Evolutionary conservation across 2,113 vertebrate genomes (phyloP), one percentile per base, ranked within the genome.

Genomic region (Pomatorhinus ruficollis): DNA sequence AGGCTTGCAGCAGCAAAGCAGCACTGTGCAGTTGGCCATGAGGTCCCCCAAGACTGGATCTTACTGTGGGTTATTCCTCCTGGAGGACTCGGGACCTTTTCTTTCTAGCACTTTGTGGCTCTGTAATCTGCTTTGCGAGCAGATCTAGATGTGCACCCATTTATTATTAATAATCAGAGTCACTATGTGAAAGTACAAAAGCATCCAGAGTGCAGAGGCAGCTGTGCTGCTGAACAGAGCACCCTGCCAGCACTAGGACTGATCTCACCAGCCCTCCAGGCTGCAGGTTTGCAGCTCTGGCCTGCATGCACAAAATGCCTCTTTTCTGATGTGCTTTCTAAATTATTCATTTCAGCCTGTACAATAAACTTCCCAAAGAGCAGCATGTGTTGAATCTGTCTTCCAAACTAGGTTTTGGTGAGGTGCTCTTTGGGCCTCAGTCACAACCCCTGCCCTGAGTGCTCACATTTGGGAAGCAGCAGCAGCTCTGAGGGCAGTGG

Each of bases 31-130:
- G 39, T 39, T 24, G n/a, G 8, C 23, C 47, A 35, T 3, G 30
- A 63, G 10, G 5, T 40, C 3, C 60, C 33, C 12, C 45, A 15
- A 59, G 8, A 16, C 52, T 60, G 44, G 42, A n/a, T 76, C 39
- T 45, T 74, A 16, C 4, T 17, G 14, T 2, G 2, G 15, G 44
- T 47, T 27, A 66, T 30, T 30, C 21, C 56, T 87, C 37, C 70
- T 60, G 70, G 5, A 14, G 18, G 28, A 57, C n/a, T 53, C 12
- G 1, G 20, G n/a, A 61, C 7, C 3, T 90, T 53, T 44, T 22
- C 75, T 27, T 83, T 63, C 40, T 0, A 2, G 68, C 0, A 1
- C 31, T 49, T 7, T 35, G 49, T n/a, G 71, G 6, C n/a, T 79
- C 33, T 44, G 57, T 47, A 47, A 63, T 21, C 44, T 49, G 30